Percentiles rank a stretch among this genome's conserved stretches.
Conservation (phyloP, 2,113 vertebrate genomes). For the Limnothrissa miodon region DNA sequence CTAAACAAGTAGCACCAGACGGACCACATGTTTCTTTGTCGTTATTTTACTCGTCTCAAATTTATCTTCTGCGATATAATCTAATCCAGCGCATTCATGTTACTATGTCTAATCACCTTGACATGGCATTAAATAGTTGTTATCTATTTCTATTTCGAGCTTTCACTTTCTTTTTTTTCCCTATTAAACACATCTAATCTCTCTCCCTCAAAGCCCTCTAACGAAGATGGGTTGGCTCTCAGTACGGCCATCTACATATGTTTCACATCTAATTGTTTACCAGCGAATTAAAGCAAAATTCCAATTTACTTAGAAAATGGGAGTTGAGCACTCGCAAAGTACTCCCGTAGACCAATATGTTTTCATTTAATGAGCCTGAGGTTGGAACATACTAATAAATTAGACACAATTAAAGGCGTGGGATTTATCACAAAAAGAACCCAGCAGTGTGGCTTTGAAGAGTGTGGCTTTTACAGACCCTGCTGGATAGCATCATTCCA, state of each 20-base stretch:
- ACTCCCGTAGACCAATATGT: slow-evolving; percentile 64
- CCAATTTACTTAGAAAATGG: slow-evolving; percentile 69
- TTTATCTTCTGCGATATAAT: slow-evolving; percentile 24
- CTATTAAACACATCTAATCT: slow-evolving; percentile 45
- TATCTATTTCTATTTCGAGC: slow-evolving; percentile 36
- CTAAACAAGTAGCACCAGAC: slow-evolving; percentile 48
- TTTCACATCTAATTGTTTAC: slow-evolving; percentile 73
- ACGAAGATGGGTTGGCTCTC: slow-evolving; percentile 52
- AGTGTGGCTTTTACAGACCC: slow-evolving; percentile 47
- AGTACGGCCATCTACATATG: slow-evolving; percentile 64
- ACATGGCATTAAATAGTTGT: slow-evolving; percentile 51
- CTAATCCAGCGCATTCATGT: slow-evolving; percentile 42
- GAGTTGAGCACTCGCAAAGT: slow-evolving; percentile 54
- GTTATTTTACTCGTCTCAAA: slow-evolving; percentile 8
- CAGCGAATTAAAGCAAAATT: slow-evolving; percentile 69
- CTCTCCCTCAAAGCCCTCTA: slow-evolving; percentile 31
- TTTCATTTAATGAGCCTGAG: slow-evolving; percentile 64
- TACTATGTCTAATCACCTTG: slow-evolving; percentile 45
- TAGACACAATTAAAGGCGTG: slow-evolving; percentile 65
- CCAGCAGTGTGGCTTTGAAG: slow-evolving; percentile 55
- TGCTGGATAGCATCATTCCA: slow-evolving; percentile 44
- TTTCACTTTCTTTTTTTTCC: slow-evolving; percentile 11
- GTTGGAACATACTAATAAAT: slow-evolving; percentile 72
- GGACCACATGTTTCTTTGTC: slow-evolving; percentile 26
- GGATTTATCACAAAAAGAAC: slow-evolving; percentile 56